Base-by-base conservation (phyloP, 1,140 invertebrate genomes). In the Drosophila albomicans region DNA sequence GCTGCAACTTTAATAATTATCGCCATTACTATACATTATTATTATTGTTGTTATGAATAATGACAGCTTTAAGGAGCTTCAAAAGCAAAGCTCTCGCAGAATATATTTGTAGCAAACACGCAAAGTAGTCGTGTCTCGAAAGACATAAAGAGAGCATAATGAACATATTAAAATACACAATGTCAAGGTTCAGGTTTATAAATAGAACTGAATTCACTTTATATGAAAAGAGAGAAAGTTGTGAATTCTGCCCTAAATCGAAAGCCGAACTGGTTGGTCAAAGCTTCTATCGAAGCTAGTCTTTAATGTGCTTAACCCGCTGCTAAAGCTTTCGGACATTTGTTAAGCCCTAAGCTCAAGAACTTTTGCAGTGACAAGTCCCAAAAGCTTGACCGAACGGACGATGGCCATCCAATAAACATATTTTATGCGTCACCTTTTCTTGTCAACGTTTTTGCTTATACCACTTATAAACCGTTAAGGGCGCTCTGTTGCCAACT, bases 391-490 rank as follows among this genome's bases (percentile, higher is more conserved):
- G 7, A 10, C 35, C 20, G 3, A 10, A 35, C 38, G 13, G 52
- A 30, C 45, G 43, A 38, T 15, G 32, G 46, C 48, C 58, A 68
- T 70, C 68, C 76, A 59, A 74, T 84, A 81, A 73, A 72, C 84
- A 88, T 84, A 88, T 88, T 84, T 87, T 78, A 87, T 87, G 80
- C 63, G 68, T 45, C 58, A 82, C 86, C 84, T 78, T 61, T 87
- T 87, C 64, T 70, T 82, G 84, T 82, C 82, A 87, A 79, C 84
- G 64, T 86, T 74, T 78, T 82, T 82, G 79, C 78, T 86, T 75
- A 79, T 64, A 45, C 54, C 75, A 69, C 67, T 75, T 69, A 66
- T 86, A 76, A 85, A 78, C 75, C 79, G 54, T 80, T 88, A 88
- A 87, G 70, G 69, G 79, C 73, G 45, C 5, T 13, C 32, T 49